These are phyloP conservation scores for Physocephala rufipes DNA, from an alignment of 2,888 invertebrate species.

Conservation along the genomic window DNA sequence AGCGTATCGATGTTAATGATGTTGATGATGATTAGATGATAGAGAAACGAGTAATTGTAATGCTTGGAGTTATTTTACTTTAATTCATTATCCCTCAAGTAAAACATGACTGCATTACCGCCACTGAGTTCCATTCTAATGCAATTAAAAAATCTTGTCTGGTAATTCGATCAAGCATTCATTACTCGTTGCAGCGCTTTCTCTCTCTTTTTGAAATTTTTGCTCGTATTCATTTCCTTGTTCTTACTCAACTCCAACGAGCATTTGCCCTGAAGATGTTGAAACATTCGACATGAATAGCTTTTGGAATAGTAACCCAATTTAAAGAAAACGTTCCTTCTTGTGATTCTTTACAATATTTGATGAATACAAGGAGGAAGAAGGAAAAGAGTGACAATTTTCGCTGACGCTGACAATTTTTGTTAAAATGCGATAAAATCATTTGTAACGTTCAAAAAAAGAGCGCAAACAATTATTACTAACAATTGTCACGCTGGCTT, in stretches of 20 bases:
- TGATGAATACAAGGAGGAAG: too few relatives aligned
- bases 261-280: constrained; percentile 18
- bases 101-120: constrained; percentile 12
- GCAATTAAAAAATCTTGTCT: background rate
- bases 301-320: too few relatives aligned
- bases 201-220: background rate
- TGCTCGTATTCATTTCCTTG: too few relatives aligned
- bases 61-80: too few relatives aligned
- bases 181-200: background rate
- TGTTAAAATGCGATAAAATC: constrained; percentile 24
- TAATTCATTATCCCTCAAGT: background rate
- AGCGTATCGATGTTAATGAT: too few relatives aligned
- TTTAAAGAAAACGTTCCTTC: too few relatives aligned
- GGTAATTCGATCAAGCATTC: background rate
- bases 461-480: constrained; percentile 31
- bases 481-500: constrained; percentile 19
- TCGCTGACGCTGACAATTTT: constrained; percentile 22
- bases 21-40: too few relatives aligned
- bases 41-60: too few relatives aligned
- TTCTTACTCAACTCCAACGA: constrained; percentile 15
- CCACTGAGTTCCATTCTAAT: background rate
- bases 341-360: too few relatives aligned
- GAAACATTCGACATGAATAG: background rate
- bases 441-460: constrained; percentile 5
- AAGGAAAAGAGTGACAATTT: too few relatives aligned